Evolutionary conservation across 2,888 invertebrate species (phyloP).

Genomic region (Ptychoptera albimana): DNA sequence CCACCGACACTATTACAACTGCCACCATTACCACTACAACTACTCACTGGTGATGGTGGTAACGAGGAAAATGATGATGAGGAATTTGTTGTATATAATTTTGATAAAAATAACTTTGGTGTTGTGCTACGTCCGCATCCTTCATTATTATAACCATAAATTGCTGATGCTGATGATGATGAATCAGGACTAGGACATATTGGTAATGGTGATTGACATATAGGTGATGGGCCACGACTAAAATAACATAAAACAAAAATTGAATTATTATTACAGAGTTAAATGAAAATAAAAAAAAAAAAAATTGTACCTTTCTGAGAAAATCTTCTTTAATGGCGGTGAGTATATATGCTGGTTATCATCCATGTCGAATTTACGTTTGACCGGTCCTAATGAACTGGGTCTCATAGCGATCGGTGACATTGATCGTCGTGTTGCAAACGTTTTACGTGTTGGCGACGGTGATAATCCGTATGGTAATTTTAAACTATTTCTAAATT

Average conservation of each 20-base stretch:
- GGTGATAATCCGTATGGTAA: slow-evolving; percentile 49
- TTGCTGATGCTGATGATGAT: slow-evolving; percentile 7
- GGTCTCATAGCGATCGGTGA: slow-evolving; percentile 78
- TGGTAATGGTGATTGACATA: slow-evolving; percentile 30
- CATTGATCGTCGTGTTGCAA: slow-evolving; percentile 67
- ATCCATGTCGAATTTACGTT: slow-evolving; percentile 32
- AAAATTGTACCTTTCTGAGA: slow-evolving; percentile 22
- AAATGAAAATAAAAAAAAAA: neutral
- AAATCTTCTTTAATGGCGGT: slow-evolving; percentile 28
- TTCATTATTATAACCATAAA: slow-evolving; percentile 5
- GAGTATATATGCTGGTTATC: slow-evolving; percentile 22
- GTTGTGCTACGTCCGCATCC: slow-evolving; percentile 27
- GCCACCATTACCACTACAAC: slow-evolving; percentile 3
- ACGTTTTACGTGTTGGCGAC: slow-evolving; percentile 70
- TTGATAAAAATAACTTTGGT: slow-evolving; percentile 28
- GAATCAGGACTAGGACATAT: slow-evolving; percentile 30
- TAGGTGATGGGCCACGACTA: slow-evolving; percentile 29
- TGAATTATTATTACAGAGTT: too few relatives aligned
- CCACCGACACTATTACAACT: slow-evolving; percentile 5
- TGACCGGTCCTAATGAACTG: slow-evolving; percentile 51
- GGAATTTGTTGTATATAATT: slow-evolving; percentile 23
- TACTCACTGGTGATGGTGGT: slow-evolving; percentile 16
- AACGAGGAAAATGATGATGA: slow-evolving; percentile 25
- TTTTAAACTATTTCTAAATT: slow-evolving; percentile 23
- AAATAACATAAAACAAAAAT: slow-evolving; percentile 5